Base-by-base conservation (phyloP, 2,888 invertebrate species). In the Noctuana brunneofusca region DNA sequence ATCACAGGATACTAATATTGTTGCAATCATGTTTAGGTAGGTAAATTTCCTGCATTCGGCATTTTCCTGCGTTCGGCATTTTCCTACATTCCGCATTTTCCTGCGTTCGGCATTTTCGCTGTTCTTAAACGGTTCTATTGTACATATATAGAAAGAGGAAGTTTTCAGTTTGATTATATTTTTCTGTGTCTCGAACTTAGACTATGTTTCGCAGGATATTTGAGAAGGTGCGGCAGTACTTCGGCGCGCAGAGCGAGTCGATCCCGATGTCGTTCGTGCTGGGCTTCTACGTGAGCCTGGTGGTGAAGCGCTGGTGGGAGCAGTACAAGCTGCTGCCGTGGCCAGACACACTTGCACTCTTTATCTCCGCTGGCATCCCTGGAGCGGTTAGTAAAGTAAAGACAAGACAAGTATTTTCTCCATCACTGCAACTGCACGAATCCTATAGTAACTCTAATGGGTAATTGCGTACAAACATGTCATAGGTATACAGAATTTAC, bases 191-290 rank as follows among this genome's bases (percentile, higher is more conserved):
- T 35, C 35, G n/a, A 35, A 35, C 35, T n/a, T 6, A n/a, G 35
- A 3, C 3, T 43, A 43, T 16, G 16, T 43, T 43, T 67, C 71
- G n/a, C 94, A 98, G 97, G 87, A 89, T 95, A 77, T 98, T 98
- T 91, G 97, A 97, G 88, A 95, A 94, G 84, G 94, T 98, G 58
- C 95, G 96, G 43, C 93, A 94, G 71, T 97, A 98, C 89, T 98
- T 97, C 83, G 95, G 96, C 64, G 95, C 95, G 75, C 97, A 97
- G 85, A 96, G 96, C 80, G 97, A 96, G 83, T 96, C 96, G 65
- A 97, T 98, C 79, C 98, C 98, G 41, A 96, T 98, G 95, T 97
- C 98, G 30, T 98, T 98, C 92, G 97, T 98, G 59, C 93, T 98
- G 71, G 98, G 98, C 64, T 98, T 98, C 93, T 98, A 98, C 91